These are phyloP conservation scores for Zonitis immaculata DNA, from an alignment of 2,888 invertebrate species.

Conservation along the genomic window DNA sequence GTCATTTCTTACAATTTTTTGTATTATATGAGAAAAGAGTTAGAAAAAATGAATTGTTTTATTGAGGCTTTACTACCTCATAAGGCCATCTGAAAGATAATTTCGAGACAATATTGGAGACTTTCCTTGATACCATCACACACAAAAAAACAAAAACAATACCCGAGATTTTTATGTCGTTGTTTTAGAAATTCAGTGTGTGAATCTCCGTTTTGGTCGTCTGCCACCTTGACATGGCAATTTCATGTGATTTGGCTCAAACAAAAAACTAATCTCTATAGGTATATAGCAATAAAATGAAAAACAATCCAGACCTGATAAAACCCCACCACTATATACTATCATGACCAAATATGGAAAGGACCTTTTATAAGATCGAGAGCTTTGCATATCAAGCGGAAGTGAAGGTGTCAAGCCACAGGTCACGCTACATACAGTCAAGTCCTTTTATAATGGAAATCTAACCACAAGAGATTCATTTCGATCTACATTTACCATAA, in stretches of 20 bases:
- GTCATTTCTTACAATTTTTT: too few relatives aligned
- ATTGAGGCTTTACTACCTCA: too few relatives aligned
- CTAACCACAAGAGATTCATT: constrained; percentile 26
- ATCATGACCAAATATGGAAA: constrained; percentile 8
- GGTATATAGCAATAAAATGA: too few relatives aligned
- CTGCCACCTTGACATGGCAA: background rate
- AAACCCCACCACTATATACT: background rate
- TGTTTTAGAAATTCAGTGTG: background rate
- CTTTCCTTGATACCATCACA: too few relatives aligned
- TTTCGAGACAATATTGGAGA: too few relatives aligned
- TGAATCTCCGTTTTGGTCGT: background rate
- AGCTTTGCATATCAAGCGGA: constrained; percentile 24
- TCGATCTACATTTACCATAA: constrained; percentile 3
- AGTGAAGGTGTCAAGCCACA: constrained; percentile 26
- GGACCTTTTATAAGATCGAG: constrained; percentile 2
- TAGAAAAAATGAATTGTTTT: too few relatives aligned
- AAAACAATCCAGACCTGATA: background rate
- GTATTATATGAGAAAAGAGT: too few relatives aligned
- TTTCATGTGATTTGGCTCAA: background rate
- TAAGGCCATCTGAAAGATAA: too few relatives aligned
- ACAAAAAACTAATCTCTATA: background rate
- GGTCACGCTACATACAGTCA: constrained; percentile 24
- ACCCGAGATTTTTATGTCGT: too few relatives aligned
- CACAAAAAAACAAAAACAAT: too few relatives aligned
- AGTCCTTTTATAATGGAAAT: constrained; percentile 25